These are phyloP conservation scores for Staurois parvus DNA, from an alignment of 2,797 vertebrate species.

Conservation along the genomic window DNA sequence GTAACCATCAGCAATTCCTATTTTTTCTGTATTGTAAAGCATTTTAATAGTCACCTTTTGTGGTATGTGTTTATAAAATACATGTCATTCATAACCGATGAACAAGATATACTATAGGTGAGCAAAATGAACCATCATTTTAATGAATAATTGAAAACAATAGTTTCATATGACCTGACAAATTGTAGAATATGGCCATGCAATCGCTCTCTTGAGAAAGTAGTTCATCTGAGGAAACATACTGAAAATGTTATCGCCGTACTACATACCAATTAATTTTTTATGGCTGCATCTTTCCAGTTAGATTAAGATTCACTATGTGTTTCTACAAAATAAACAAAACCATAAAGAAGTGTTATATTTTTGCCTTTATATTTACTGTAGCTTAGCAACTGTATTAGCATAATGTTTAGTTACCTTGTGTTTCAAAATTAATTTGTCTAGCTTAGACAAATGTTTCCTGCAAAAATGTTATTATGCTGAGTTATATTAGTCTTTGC, in stretches of 20 bases:
- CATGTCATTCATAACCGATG: background rate
- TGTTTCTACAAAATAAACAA: slow-evolving; percentile 55
- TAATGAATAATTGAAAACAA: slow-evolving; percentile 37
- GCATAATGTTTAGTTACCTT: slow-evolving; percentile 26
- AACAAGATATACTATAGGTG: slow-evolving; percentile 34
- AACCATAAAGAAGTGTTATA: slow-evolving; percentile 46
- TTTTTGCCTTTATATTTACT: slow-evolving; percentile 21
- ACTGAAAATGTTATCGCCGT: slow-evolving; percentile 50
- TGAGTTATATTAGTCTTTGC: background rate
- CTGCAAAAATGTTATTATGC: slow-evolving; percentile 4
- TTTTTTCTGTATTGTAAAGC: background rate
- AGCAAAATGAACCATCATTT: slow-evolving; percentile 16
- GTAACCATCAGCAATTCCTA: background rate
- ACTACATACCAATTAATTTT: slow-evolving; percentile 56
- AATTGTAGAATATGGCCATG: slow-evolving; percentile 24
- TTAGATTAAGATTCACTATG: slow-evolving; percentile 60
- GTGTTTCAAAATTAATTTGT: slow-evolving; percentile 22
- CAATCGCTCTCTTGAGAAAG: slow-evolving; percentile 28
- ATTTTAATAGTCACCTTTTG: slow-evolving; percentile 25
- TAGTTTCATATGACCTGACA: slow-evolving; percentile 28
- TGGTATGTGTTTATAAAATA: background rate
- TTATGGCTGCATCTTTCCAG: slow-evolving; percentile 46
- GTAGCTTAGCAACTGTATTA: slow-evolving; percentile 27
- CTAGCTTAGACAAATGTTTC: slow-evolving; percentile 2
- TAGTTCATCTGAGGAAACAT: slow-evolving; percentile 46